Evolutionary conservation across 2,797 vertebrate genomes (phyloP), one percentile per base, ranked within the genome.

Genomic region (Acrossocheilus fasciatus): DNA sequence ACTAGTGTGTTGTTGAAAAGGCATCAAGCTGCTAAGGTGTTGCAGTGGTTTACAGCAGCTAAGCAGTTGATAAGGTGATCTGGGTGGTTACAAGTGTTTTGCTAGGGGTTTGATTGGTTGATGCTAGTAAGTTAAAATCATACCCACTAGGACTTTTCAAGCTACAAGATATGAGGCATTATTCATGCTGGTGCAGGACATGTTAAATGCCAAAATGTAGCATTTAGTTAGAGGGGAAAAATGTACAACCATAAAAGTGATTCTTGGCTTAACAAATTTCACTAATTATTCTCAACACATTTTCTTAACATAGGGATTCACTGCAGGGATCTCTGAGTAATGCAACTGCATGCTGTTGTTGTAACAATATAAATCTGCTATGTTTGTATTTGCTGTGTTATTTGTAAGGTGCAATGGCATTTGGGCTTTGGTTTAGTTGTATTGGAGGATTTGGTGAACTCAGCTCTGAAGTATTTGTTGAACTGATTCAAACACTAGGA

Each of bases 351-450:
- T 1, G 18, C 41, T 15, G 30, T 57, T n/a, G 26, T 36, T 17
- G 87, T 90, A 69, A 91, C 30, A 43, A 73, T 30, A 17, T 20
- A 39, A 50, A 45, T 62, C 39, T 82, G 50, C 81, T 43, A 20
- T 15, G n/a, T n/a, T 57, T 30, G 43, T 34, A 62, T 47, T 62
- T 72, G 34, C 30, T 34, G n/a, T 72, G 26, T 34, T 66, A 17
- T 66, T 66, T 66, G 30, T 66, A 41, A 82, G 81, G 39, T 64
- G 39, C 70, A 47, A n/a, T 50, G 47, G 34, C 47, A 54, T 74
- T 57, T 50, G 7, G 11, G 59, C 69, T 81, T 64, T 68, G 85
- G 41, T 81, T 86, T 26, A 15, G 36, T 69, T 68, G 43, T 45
- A 34, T 8, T 83, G 26, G 26, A 34, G 41, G 54, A 75, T 83